Evolutionary conservation across 2,113 vertebrate species (phyloP).

Genomic region (Nerophis lumbriciformis): DNA sequence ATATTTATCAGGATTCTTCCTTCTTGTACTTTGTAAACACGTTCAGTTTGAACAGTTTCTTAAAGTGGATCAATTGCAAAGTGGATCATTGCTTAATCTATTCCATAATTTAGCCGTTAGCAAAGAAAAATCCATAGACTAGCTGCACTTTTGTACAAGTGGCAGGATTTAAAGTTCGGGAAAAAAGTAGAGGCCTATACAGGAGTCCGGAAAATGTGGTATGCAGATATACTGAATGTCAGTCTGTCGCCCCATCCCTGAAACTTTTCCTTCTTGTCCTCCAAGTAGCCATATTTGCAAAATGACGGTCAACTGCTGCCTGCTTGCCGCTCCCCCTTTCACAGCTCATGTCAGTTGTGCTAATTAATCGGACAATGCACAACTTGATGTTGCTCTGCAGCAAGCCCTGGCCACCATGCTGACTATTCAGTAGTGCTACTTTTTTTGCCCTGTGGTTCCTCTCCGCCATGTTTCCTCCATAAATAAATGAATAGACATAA

Average conservation of each 20-base stretch:
- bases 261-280: slow-evolving; percentile 24
- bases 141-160: no score
- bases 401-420: slow-evolving; percentile 47
- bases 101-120: no score
- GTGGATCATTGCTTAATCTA: no score
- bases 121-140: no score
- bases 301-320: slow-evolving; percentile 43
- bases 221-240: background rate
- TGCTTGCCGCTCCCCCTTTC: slow-evolving; percentile 44
- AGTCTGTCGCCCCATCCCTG: slow-evolving; percentile 13
- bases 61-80: no score
- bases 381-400: slow-evolving; percentile 41
- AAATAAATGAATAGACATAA: slow-evolving; percentile 27
- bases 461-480: slow-evolving; percentile 2
- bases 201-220: background rate
- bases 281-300: slow-evolving; percentile 27
- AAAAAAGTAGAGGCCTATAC: no score
- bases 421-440: slow-evolving; percentile 41
- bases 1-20: no score
- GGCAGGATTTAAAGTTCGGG: no score
- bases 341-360: slow-evolving; percentile 59
- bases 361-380: slow-evolving; percentile 69
- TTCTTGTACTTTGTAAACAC: no score
- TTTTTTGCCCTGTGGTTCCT: slow-evolving; percentile 32
- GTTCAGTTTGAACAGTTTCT: no score